A percentile compares a stretch with the other conserved stretches of the same genome.
Evolutionary conservation across 2,113 vertebrate genomes (phyloP).

Genomic region (Zapornia atra): DNA sequence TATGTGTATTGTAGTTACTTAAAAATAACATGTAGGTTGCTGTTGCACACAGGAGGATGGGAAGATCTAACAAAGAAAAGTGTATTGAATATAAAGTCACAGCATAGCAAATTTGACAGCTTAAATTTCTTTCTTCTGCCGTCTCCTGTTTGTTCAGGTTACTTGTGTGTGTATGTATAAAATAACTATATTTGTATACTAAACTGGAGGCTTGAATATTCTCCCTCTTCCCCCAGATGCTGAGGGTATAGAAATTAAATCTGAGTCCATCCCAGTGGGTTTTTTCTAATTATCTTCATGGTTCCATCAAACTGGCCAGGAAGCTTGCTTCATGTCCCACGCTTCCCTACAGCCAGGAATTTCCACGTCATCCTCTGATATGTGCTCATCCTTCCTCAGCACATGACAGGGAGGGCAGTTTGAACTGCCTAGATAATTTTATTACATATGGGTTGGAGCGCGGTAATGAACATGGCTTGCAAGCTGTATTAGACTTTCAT

Average conservation of each 20-base stretch:
- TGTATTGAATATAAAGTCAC: not conserved
- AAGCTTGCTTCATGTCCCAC: fast-evolving
- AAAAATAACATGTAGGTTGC: not conserved
- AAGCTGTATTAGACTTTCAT: not conserved
- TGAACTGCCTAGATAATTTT: not conserved
- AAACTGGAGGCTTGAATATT: not conserved
- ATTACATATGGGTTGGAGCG: not conserved
- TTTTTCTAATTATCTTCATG: not conserved
- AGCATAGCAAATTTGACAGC: not conserved
- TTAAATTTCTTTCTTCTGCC: not conserved
- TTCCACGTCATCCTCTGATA: not conserved
- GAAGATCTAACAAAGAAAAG: not conserved
- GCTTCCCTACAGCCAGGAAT: not conserved
- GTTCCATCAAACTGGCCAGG: not conserved
- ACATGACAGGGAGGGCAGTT: not conserved
- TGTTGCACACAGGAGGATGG: not conserved
- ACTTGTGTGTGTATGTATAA: not conserved
- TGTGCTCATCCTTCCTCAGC: fast-evolving
- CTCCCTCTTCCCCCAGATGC: fast-evolving
- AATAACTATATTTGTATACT: not conserved
- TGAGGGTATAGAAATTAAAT: not conserved
- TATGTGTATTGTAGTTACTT: not conserved
- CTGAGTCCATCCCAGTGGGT: not conserved
- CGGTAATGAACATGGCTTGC: not conserved
- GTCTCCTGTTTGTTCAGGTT: not conserved